Conservation (phyloP, 2,888 invertebrate genomes). For the Macaria liturata region DNA sequence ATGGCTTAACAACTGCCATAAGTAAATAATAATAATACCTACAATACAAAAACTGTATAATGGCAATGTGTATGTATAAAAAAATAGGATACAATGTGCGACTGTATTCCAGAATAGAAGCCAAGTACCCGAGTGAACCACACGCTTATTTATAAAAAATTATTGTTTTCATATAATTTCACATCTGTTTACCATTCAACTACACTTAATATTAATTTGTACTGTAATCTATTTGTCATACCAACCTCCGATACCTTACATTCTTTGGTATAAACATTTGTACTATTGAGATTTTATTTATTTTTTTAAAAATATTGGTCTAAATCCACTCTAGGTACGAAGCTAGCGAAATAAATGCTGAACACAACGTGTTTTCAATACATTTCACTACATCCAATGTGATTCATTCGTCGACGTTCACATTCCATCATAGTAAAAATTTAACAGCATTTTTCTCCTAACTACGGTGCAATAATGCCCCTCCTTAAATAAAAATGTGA, state of each 20-base stretch:
- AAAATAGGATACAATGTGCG: slow-evolving; percentile 52
- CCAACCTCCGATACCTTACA: slow-evolving; percentile 67
- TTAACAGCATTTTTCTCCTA: slow-evolving; percentile 56
- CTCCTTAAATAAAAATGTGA: slow-evolving; percentile 53
- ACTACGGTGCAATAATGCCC: slow-evolving; percentile 62
- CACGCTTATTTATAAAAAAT: slow-evolving; percentile 36
- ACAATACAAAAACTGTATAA: too few relatives aligned
- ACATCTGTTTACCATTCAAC: slow-evolving; percentile 53
- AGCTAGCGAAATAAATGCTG: slow-evolving; percentile 62
- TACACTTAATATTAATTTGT: slow-evolving; percentile 79
- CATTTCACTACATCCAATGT: slow-evolving; percentile 74
- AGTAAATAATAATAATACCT: too few relatives aligned
- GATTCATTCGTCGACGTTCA: slow-evolving; percentile 47
- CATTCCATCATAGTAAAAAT: slow-evolving; percentile 62
- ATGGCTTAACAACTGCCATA: too few relatives aligned
- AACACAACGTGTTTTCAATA: slow-evolving; percentile 70
- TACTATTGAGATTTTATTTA: slow-evolving; percentile 53
- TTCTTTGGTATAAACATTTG: slow-evolving; percentile 66
- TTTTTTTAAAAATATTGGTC: slow-evolving; percentile 34
- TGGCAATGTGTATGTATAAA: too few relatives aligned
- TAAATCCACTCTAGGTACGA: slow-evolving; percentile 67
- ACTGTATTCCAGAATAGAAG: slow-evolving; percentile 65
- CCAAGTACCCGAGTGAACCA: slow-evolving; percentile 72
- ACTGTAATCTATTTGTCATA: slow-evolving; percentile 67
- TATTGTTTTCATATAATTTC: slow-evolving; percentile 50